Evolutionary conservation across 2,797 vertebrate genomes (phyloP).

Genomic region (Halcyon leucocephala): DNA sequence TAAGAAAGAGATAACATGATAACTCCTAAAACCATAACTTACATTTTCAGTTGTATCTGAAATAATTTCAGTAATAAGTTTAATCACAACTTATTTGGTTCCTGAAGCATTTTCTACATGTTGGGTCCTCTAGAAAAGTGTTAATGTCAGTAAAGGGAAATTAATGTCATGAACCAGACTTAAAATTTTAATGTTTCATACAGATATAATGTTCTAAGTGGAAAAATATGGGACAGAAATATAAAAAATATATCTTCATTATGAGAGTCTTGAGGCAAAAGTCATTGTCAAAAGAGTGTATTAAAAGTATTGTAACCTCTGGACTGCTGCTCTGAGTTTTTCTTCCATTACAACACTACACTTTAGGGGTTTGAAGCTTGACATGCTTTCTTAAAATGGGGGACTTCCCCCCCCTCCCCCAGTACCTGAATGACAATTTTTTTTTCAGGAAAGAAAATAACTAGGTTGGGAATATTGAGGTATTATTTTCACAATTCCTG

Average conservation of each 20-base stretch:
- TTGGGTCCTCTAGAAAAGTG: not conserved
- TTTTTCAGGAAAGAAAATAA: not conserved
- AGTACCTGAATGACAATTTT: not conserved
- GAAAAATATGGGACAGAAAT: not conserved
- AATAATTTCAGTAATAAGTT: not conserved
- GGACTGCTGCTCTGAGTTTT: not conserved
- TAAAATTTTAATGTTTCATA: not conserved
- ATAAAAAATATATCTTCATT: not conserved
- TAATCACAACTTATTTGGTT: not conserved
- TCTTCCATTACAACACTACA: not conserved
- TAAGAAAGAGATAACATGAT: not conserved
- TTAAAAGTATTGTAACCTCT: not conserved
- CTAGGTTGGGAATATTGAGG: not conserved
- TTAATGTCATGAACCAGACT: not conserved
- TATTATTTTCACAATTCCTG: not conserved
- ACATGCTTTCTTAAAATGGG: not conserved
- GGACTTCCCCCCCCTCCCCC: no score
- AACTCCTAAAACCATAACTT: not conserved
- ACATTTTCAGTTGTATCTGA: not conserved
- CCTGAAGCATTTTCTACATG: not conserved
- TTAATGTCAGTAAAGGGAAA: not conserved
- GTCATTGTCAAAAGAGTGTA: not conserved
- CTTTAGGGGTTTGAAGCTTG: not conserved
- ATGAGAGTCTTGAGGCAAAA: not conserved
- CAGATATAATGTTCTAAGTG: not conserved